Conservation (phyloP, 2,888 invertebrate species). For the Noctua pronuba region DNA sequence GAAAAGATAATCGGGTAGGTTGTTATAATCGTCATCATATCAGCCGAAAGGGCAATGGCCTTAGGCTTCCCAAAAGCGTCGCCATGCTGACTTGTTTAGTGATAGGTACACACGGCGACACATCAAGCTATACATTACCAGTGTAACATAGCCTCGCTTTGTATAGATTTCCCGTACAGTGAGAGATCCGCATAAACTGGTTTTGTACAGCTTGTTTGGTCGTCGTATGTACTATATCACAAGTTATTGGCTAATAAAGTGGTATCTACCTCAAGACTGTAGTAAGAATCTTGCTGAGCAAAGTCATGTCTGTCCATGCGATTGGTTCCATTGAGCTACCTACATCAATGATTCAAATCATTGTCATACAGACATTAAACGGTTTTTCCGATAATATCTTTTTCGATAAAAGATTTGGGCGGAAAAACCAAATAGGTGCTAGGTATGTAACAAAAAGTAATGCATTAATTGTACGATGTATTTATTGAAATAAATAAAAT, state of each 20-base stretch:
- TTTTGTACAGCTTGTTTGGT: too few species aligned
- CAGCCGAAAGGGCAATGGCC: background rate
- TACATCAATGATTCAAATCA: background rate
- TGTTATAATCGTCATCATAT: background rate
- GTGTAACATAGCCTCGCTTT: too few species aligned
- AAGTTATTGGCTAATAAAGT: too few species aligned
- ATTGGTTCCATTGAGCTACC: background rate
- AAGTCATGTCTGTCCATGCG: background rate
- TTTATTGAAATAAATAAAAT: constrained; percentile 71
- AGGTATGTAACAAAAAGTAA: constrained; percentile 2
- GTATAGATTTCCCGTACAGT: too few species aligned
- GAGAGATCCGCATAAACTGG: too few species aligned
- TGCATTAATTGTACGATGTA: constrained; percentile 31
- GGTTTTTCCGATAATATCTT: background rate
- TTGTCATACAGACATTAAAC: background rate
- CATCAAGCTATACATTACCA: too few species aligned
- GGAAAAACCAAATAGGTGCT: background rate
- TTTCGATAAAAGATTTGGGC: background rate
- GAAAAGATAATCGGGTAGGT: background rate
- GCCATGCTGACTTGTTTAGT: too few species aligned
- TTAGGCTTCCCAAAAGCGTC: too few species aligned
- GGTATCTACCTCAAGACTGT: too few species aligned
- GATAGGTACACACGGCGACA: too few species aligned
- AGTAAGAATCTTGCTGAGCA: background rate
- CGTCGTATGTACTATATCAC: too few species aligned